These are phyloP conservation scores for Leptonema lineaticorne DNA, from an alignment of 1,140 invertebrate species.

Conservation along the genomic window DNA sequence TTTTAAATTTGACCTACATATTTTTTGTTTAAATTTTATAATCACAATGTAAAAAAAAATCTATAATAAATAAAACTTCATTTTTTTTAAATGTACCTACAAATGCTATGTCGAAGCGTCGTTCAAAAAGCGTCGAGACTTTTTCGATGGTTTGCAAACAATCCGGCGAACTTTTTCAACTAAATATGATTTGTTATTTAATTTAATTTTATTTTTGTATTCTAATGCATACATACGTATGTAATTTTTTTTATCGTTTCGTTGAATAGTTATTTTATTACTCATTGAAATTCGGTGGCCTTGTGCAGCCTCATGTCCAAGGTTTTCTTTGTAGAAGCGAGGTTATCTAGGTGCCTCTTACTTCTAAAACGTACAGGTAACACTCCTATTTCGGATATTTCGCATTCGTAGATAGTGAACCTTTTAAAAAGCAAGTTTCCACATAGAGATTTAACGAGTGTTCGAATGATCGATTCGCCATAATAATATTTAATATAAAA, in stretches of 20 bases:
- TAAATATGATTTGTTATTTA: too few species aligned
- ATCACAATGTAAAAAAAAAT: too few species aligned
- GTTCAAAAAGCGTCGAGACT: neutral
- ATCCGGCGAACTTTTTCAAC: too few species aligned
- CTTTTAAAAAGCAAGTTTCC: neutral
- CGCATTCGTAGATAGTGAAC: too few species aligned
- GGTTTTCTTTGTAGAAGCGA: slow-evolving; percentile 28
- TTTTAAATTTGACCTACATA: too few species aligned
- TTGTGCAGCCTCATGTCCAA: slow-evolving; percentile 28
- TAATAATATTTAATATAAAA: too few species aligned
- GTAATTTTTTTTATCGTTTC: neutral
- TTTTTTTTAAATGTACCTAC: too few species aligned
- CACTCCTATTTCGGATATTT: slow-evolving; percentile 15
- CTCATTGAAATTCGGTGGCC: slow-evolving; percentile 19
- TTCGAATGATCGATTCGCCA: too few species aligned
- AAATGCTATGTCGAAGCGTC: too few species aligned
- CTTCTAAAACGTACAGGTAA: slow-evolving; percentile 10
- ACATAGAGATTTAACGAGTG: neutral
- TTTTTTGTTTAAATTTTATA: too few species aligned
- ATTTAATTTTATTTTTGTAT: too few species aligned
- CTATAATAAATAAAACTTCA: too few species aligned
- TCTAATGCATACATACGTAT: neutral
- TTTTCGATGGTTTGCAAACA: neutral
- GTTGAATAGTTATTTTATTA: slow-evolving; percentile 16
- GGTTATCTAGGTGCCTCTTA: slow-evolving; percentile 27